phyloP scores from a whole-genome alignment of 2,797 vertebrate genomes.

The Sorex maritimensis region DNA sequence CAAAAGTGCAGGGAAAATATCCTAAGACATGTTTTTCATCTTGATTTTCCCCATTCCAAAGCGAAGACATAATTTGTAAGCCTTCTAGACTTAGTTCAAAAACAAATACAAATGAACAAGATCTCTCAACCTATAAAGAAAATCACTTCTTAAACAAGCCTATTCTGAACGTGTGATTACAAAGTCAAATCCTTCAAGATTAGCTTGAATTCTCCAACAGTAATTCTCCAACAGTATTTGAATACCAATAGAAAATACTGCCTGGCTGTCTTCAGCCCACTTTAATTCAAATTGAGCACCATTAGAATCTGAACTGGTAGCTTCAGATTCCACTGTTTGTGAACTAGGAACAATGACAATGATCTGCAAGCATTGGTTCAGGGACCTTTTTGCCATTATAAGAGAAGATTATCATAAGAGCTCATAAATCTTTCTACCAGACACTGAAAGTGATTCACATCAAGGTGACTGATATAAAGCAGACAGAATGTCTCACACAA shows the following conservation, averaged over 20 bases:
- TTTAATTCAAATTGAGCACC: not conserved
- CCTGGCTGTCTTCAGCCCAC: not conserved
- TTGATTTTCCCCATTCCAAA: not conserved
- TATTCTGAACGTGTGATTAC: not conserved
- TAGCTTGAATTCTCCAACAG: not conserved
- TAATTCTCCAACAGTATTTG: not conserved
- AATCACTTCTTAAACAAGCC: conserved; percentile 19
- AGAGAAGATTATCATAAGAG: not conserved
- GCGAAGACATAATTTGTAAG: conserved; percentile 28
- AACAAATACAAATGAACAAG: conserved; percentile 52
- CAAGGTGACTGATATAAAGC: not conserved
- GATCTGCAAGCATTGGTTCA: not conserved
- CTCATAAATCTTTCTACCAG: not conserved
- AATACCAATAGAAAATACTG: not conserved
- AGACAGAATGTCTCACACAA: not conserved
- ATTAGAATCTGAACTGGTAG: not conserved
- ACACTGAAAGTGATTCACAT: not conserved
- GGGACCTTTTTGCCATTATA: not conserved
- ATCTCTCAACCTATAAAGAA: not conserved
- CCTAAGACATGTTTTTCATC: not conserved
- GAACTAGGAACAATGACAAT: not conserved
- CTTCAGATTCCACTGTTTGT: not conserved
- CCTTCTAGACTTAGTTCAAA: conserved; percentile 17
- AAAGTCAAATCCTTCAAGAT: conserved; percentile 45
- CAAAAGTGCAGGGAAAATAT: not conserved